Percentiles rank a stretch among this genome's conserved stretches.
Conservation (phyloP, 2,113 vertebrate genomes). For the Andinoacara biseriatus region DNA sequence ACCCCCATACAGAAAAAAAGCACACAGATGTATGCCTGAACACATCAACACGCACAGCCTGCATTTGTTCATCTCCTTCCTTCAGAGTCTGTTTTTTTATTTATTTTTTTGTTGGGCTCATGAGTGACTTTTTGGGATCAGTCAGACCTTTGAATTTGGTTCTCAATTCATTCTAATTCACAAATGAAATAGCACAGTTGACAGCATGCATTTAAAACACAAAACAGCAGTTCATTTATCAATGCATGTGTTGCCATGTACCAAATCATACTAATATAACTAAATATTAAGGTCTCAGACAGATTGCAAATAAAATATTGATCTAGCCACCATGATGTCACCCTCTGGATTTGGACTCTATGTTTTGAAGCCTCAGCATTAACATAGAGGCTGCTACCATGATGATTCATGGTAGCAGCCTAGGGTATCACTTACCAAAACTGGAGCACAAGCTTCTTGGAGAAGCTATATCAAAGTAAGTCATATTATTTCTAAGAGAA, state of each 20-base stretch:
- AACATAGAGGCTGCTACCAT: no score
- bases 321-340: background rate
- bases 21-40: background rate
- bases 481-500: background rate
- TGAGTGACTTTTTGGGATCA: background rate
- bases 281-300: background rate
- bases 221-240: background rate
- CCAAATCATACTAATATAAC: background rate
- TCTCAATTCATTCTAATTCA: background rate
- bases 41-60: background rate
- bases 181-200: background rate
- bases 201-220: background rate
- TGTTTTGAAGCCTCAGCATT: background rate
- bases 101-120: background rate
- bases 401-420: no score
- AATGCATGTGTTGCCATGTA: background rate
- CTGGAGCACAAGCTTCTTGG: background rate
- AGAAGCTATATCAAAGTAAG: background rate
- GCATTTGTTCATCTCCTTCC: constrained; percentile 16
- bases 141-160: background rate
- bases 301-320: background rate
- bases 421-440: no score
- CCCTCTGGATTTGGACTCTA: background rate
- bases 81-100: background rate
- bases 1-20: background rate